Base-by-base conservation (phyloP, 92 coral and sea anemone species). In the Zoanthus sociatus region DNA sequence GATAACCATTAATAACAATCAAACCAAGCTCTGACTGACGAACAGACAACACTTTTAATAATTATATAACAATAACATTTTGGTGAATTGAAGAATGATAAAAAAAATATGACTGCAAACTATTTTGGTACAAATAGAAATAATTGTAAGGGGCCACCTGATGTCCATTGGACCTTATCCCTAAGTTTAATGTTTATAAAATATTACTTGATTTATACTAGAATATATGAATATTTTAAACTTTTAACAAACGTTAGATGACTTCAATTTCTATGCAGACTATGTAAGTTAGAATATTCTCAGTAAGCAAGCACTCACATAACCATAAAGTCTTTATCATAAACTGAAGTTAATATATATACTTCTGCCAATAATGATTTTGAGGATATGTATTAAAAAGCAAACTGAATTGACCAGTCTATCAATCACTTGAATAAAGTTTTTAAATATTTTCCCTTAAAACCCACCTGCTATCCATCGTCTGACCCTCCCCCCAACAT, bases 11-110 rank as follows among this genome's bases (percentile, higher is more conserved):
- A 48, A 3, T 71, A 50, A 31, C 76, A 71, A 14, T 67, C 9
- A 21, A 66, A 31, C 32, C 42, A 71, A 71, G 76, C 76, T n/a
- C 31, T 71, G 76, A 12, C 18, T 71, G 76, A 71, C 76, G 32
- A 33, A 71, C 37, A 3, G 18, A 18, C 17, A 33, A 71, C 33
- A 12, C 15, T 37, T 37, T 37, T 37, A 37, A 20, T 32, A 26
- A 71, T 71, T 71, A 26, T 71, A 37, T 37, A 37, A 26, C 26
- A 26, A 71, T 26, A 30, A 71, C 76, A 71, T 71, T 17, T 37
- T 32, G 48, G 12, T 13, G 32, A 71, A 31, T 26, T 71, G 42
- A 26, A 71, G 37, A 37, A 37, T 37, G 42, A 2, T 37, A 37
- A 37, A 37, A 37, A 37, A 4, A 2, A 37, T 37, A 4, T 37